Evolutionary conservation across 1,140 invertebrate species (phyloP).

Genomic region (Hestina assimilis): DNA sequence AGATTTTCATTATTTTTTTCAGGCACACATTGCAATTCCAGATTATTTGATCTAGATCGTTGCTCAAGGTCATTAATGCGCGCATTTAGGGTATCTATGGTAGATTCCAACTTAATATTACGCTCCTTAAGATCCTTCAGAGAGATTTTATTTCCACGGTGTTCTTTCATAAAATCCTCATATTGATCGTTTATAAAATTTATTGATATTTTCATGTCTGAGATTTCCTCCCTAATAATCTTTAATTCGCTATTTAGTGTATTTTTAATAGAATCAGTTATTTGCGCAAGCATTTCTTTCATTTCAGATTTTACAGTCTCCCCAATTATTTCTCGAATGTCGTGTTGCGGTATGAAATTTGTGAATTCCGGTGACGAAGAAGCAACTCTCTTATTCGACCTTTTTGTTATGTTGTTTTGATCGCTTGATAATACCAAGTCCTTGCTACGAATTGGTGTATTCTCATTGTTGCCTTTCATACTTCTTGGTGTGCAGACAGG

Average conservation of each 20-base stretch:
- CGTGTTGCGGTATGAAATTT: neutral
- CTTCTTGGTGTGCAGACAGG: no score
- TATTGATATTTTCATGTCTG: slow-evolving; percentile 25
- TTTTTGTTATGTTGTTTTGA: neutral
- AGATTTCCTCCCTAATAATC: slow-evolving; percentile 23
- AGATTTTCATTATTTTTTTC: slow-evolving; percentile 5
- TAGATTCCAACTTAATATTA: slow-evolving; percentile 15
- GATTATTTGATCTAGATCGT: slow-evolving; percentile 1
- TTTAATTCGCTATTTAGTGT: slow-evolving; percentile 17
- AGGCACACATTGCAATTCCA: neutral
- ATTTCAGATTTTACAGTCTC: slow-evolving; percentile 9
- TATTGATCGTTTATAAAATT: slow-evolving; percentile 25
- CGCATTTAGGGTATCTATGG: slow-evolving; percentile 10
- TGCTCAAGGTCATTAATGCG: slow-evolving; percentile 30
- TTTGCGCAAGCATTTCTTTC: neutral
- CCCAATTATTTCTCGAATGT: slow-evolving; percentile 7
- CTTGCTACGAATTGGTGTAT: no score
- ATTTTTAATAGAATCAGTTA: slow-evolving; percentile 1
- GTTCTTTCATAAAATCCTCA: slow-evolving; percentile 25
- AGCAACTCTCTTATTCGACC: neutral
- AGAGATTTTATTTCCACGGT: slow-evolving; percentile 7
- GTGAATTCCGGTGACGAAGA: neutral
- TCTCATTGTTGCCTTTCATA: no score
- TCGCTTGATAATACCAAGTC: no score
- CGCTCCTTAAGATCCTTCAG: slow-evolving; percentile 16